These are phyloP conservation scores for Delphinus delphis DNA, from an alignment of 2,113 vertebrate species.

Conservation along the genomic window DNA sequence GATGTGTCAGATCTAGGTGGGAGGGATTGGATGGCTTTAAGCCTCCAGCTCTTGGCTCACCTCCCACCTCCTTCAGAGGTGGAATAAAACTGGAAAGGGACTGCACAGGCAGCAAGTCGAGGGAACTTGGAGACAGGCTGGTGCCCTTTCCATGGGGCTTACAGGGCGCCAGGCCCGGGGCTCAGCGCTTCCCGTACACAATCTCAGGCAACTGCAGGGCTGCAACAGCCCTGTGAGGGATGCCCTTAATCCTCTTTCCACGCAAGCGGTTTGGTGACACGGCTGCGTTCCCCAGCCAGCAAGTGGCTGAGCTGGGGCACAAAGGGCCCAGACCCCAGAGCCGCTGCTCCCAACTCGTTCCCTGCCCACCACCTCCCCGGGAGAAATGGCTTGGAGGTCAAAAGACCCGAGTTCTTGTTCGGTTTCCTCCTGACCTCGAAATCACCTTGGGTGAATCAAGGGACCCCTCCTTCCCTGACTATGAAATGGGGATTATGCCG, in stretches of 20 bases:
- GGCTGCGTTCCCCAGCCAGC: not conserved
- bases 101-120: not conserved
- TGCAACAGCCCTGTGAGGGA: not conserved
- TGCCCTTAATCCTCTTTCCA: not conserved
- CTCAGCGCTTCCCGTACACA: rapidly evolving
- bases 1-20: conserved; percentile 89
- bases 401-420: not conserved
- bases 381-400: not conserved
- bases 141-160: not conserved
- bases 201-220: not conserved
- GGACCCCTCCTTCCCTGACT: not conserved
- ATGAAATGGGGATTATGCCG: not conserved
- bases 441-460: not conserved
- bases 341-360: not conserved
- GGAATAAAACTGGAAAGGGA: not conserved
- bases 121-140: not conserved
- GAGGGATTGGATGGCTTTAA: not conserved
- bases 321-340: not conserved
- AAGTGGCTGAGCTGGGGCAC: not conserved
- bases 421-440: not conserved
- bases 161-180: rapidly evolving
- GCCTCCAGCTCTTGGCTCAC: not conserved
- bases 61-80: not conserved
- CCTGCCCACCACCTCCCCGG: not conserved
- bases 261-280: not conserved